Base-by-base conservation (phyloP, 2,113 vertebrate species). In the Pogona vitticeps region DNA sequence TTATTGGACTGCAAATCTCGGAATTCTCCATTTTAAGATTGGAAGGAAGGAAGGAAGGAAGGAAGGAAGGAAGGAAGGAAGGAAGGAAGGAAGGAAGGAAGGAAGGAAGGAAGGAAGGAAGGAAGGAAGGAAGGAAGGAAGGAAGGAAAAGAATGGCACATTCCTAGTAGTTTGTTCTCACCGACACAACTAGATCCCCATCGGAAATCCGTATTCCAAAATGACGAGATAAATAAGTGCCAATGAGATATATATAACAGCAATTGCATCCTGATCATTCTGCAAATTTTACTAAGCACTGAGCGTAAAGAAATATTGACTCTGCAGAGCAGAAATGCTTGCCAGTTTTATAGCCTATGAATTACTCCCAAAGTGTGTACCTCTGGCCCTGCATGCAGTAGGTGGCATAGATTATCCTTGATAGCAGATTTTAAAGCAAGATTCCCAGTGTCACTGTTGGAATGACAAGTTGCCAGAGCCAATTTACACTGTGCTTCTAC, bases 381-480 rank as follows among this genome's bases (percentile, higher is more conserved):
- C 85, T 91, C 65, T 40, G 77, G 83, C 46, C 91, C 78, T 88
- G 84, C 79, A 20, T 87, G 78, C 89, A 91, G 68, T 70, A 92
- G 28, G 46, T 87, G 63, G 81, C 70, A 86, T 61, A 88, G 87
- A 87, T 90, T 86, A 90, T 73, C 63, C 79, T 82, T 83, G 85
- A 68, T 81, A 88, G 56, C 10, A 73, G 59, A 33, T 72, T 90
- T 86, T 56, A 70, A 88, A 78, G 40, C 26, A 91, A 93, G 82
- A 82, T 83, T 87, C 86, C 90, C 71, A 67, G 56, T 80, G 78
- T 83, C 78, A 86, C 86, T 91, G 72, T 88, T 89, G 90, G 84
- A 82, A 88, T 91, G 88, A 94, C 76, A 91, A 84, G 90, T 89
- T 76, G 75, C 88, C 88, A 65, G 42, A 87, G 42, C 86, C 80